These are phyloP conservation scores for Tangara arthus DNA, from an alignment of 2,797 vertebrate genomes.

Conservation along the genomic window DNA sequence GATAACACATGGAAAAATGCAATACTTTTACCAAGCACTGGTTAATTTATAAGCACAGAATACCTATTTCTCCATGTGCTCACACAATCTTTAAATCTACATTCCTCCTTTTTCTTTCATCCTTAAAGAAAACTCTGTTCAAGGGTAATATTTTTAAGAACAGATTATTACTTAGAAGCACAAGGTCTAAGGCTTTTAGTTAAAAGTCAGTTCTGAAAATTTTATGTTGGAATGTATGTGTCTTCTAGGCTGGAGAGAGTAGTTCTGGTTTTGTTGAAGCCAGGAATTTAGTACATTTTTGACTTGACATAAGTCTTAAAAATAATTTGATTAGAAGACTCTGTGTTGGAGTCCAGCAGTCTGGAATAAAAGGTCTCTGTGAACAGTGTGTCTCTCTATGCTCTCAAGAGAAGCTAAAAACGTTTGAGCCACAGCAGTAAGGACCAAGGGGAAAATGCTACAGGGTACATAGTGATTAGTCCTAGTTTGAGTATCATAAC, in stretches of 20 bases:
- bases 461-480: background rate
- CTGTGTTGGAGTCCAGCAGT: background rate
- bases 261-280: background rate
- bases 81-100: background rate
- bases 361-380: background rate
- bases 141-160: background rate
- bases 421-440: background rate
- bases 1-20: background rate
- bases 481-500: background rate
- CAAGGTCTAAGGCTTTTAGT: background rate
- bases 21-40: background rate
- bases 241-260: background rate
- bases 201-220: background rate
- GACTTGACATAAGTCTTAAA: background rate
- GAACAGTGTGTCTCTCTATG: background rate
- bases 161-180: background rate
- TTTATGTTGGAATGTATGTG: background rate
- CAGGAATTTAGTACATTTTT: background rate
- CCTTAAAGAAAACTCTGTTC: background rate
- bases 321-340: background rate
- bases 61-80: background rate
- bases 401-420: background rate
- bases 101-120: background rate
- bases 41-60: background rate
- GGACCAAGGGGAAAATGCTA: background rate